These are phyloP conservation scores for Mongoloraphidia duomilia DNA, from an alignment of 2,888 invertebrate species.

Conservation along the genomic window DNA sequence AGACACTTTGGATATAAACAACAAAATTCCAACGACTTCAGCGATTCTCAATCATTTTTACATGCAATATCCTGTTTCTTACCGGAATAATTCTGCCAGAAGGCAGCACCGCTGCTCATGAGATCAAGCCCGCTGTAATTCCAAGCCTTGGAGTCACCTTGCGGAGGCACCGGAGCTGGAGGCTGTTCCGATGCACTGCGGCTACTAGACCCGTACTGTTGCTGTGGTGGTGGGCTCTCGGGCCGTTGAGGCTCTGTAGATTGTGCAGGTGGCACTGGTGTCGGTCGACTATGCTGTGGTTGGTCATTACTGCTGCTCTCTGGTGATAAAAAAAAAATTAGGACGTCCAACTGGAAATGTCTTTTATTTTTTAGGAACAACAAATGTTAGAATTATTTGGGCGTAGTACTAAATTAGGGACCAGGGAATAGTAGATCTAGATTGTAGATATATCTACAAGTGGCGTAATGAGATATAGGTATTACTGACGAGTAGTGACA, in stretches of 20 bases:
- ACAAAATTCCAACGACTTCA: neutral
- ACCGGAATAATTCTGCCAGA: slow-evolving; percentile 90
- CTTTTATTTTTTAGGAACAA: too few relatives aligned
- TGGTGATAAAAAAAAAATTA: slow-evolving; percentile 8
- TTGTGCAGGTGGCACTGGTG: too few relatives aligned
- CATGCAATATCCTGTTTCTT: slow-evolving; percentile 25
- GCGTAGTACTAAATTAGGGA: too few relatives aligned
- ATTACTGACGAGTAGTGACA: too few relatives aligned
- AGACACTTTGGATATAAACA: slow-evolving; percentile 16
- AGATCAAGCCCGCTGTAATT: slow-evolving; percentile 56
- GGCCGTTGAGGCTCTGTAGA: slow-evolving; percentile 16
- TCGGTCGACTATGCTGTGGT: too few relatives aligned
- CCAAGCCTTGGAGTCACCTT: slow-evolving; percentile 40
- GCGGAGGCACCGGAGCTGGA: slow-evolving; percentile 35
- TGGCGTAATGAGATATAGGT: too few relatives aligned
- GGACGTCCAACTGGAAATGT: too few relatives aligned
- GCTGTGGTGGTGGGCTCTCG: slow-evolving; percentile 19
- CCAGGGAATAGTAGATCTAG: too few relatives aligned
- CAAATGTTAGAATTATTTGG: too few relatives aligned
- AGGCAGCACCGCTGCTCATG: slow-evolving; percentile 72
- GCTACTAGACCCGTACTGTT: slow-evolving; percentile 17
- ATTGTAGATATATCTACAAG: too few relatives aligned
- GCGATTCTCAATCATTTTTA: neutral
- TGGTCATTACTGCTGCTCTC: slow-evolving; percentile 17
- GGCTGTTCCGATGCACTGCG: slow-evolving; percentile 32